Base-by-base conservation (phyloP, 1,140 invertebrate genomes). In the Steinernema feltiae region DNA sequence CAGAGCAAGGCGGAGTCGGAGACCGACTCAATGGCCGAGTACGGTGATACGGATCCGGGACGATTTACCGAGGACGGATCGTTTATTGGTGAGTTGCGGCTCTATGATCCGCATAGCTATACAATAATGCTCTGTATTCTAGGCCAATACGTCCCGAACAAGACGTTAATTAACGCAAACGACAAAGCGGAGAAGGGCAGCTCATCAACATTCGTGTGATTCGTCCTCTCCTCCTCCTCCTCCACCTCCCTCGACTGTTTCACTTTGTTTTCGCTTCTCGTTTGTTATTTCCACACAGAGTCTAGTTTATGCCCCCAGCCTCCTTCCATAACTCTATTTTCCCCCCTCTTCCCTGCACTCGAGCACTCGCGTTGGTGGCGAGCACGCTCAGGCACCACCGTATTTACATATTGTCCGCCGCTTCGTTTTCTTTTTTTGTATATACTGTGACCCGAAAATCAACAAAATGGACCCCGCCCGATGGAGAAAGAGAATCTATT, bases 1-100 rank as follows among this genome's bases (percentile, higher is more conserved):
- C 77, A 93, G 87, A 90, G 90, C 1, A 91, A 91, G 77, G 92
- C 92, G 48, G 94, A 95, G 87, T 95, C 93, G 82, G 88, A 97
- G 86, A 95, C 94, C 24, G 95, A 99, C 89, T 97, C 94, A 30
- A 95, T 98, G 93, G 94, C 93, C 2, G 95, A 98, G 88, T 98
- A 97, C 87, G 95, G 93, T 70, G 95, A 98, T 87, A 94, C 94
- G 74, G 94, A 98, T 87, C 94, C 94, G 85, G 94, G 94, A 92
- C 93, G 93, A 82, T 98, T 97, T 88, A 95, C 95, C 77, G 95
- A 98, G 89, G 95, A 97, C 88, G 95, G 95, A 70, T 97, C 94
- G 35, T 98, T 97, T 88, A 97, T 98, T 87, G 94, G 95, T 82
- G 93, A 95, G 88, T n/a, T n/a, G n/a, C n/a, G n/a, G n/a, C n/a